Base-by-base conservation (phyloP, 1,140 invertebrate species). In the Caerostris darwini region DNA sequence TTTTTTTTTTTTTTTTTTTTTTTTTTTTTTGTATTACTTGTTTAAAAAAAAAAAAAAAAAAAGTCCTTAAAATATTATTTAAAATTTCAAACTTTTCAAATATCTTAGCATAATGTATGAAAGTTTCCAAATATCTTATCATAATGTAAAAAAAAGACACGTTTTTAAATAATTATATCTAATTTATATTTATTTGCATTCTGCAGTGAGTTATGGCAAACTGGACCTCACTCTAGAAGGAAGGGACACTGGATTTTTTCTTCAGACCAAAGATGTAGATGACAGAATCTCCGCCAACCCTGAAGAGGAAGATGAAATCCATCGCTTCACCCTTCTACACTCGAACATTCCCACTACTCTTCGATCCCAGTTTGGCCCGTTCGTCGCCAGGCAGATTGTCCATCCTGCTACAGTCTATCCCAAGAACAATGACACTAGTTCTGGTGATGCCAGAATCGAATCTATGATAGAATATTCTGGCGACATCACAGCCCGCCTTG, bases 341-440 rank as follows among this genome's bases (percentile, higher is more conserved):
- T 98, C 98, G 59, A 98, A 98, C 56, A 97, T 98, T 94, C 98
- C 98, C 7, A 98, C 98, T 1, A 98, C 98, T 0, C 97, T 99
- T 5, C 96, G 98, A 17, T 98, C 98, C 8, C 98, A 98, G 7
- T 99, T 99, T 95, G 98, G 98, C 4, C 98, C 98, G 3, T 99
- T 99, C 96, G 98, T 98, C 94, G 98, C 98, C 57, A 98, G 98
- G 95, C 98, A 99, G 96, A 99, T 98, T 2, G 98, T 99, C 17
- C 98, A 98, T n/a, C 98, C 98, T 0, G 96, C 98, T n/a, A 98
- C 98, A 95, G 97, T 98, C 8, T 58, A 53, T 34, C 71, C 67
- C 50, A 56, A 54, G 61, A 91, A 94, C 53, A 92, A 95, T 83
- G 96, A 96, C 34, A 95, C 96, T 61, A 92, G 19, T 34, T 94